Percentiles rank a stretch among this genome's conserved stretches.
Evolutionary conservation across 2,797 vertebrate species (phyloP).

Genomic region (Xenentodon cancila): DNA sequence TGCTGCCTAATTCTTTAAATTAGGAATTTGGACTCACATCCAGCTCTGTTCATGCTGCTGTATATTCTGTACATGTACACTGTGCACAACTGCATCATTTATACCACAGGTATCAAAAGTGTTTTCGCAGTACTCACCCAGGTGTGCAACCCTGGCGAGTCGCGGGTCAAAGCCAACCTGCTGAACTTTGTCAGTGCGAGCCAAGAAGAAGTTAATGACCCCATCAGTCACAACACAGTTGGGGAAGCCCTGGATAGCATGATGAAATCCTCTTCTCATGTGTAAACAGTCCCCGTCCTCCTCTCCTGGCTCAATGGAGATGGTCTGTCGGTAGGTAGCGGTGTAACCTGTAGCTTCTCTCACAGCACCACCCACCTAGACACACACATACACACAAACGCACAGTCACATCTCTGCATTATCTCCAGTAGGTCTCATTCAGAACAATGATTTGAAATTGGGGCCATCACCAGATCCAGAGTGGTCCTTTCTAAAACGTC

Average conservation of each 20-base stretch:
- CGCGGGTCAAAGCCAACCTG: slow-evolving; percentile 94
- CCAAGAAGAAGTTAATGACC: slow-evolving; percentile 96
- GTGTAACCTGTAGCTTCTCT: slow-evolving; percentile 89
- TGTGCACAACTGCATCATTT: not conserved
- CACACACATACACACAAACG: slow-evolving; percentile 31
- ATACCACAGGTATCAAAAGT: not conserved
- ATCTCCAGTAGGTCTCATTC: not conserved
- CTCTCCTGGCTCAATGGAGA: slow-evolving; percentile 85
- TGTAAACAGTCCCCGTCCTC: slow-evolving; percentile 89
- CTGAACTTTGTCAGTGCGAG: slow-evolving; percentile 90
- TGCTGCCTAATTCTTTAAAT: too few species aligned
- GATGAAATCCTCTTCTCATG: slow-evolving; percentile 87
- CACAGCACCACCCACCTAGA: slow-evolving; percentile 91
- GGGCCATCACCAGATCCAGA: slow-evolving; percentile 87
- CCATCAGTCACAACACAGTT: slow-evolving; percentile 92
- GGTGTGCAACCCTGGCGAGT: slow-evolving; percentile 87
- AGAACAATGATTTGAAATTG: not conserved
- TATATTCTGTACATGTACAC: too few species aligned
- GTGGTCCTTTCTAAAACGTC: slow-evolving; percentile 91
- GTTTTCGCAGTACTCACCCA: slow-evolving; percentile 83
- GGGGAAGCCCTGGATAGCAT: slow-evolving; percentile 88
- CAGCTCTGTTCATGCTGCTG: too few species aligned
- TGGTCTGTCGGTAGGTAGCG: slow-evolving; percentile 89
- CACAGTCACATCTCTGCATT: slow-evolving; percentile 7
- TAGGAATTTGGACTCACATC: too few species aligned